Percentiles rank a stretch among this genome's conserved stretches.
Conservation (phyloP, 2,113 vertebrate species). For the Dendropsophus ebraccatus region DNA sequence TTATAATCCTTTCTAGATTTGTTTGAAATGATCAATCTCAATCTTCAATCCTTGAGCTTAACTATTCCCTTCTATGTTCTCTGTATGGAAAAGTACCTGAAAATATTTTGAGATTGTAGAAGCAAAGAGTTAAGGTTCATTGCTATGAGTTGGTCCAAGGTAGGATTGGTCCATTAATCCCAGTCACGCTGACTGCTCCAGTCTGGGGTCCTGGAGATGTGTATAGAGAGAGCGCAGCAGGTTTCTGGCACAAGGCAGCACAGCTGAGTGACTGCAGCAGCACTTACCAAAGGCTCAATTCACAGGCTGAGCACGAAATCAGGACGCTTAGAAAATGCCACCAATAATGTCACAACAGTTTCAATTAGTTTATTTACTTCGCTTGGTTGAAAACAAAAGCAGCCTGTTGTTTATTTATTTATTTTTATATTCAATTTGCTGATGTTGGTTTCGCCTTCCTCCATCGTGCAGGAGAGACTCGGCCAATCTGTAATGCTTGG, state of each 20-base stretch:
- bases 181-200: constrained; percentile 17
- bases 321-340: constrained; percentile 58
- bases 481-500: constrained; percentile 9
- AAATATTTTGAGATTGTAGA: neutral
- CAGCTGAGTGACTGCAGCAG: constrained; percentile 54
- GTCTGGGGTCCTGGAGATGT: constrained; percentile 37
- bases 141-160: constrained; percentile 5
- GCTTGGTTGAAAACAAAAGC: constrained; percentile 56
- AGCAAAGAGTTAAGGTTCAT: constrained; percentile 24
- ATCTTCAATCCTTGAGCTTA: neutral
- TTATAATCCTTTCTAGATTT: neutral
- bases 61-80: neutral
- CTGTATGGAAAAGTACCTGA: neutral
- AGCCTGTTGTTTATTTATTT: constrained; percentile 58
- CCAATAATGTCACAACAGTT: constrained; percentile 60
- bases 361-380: constrained; percentile 60
- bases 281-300: constrained; percentile 51
- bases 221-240: constrained; percentile 34
- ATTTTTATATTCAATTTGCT: constrained; percentile 56
- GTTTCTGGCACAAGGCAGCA: constrained; percentile 48
- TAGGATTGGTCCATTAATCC: constrained; percentile 42
- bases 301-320: constrained; percentile 56
- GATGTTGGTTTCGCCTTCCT: constrained; percentile 32
- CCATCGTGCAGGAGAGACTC: neutral
- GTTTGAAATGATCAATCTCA: neutral